Evolutionary conservation across 2,797 vertebrate genomes (phyloP).

Genomic region (Tenualosa thibaudeaui): DNA sequence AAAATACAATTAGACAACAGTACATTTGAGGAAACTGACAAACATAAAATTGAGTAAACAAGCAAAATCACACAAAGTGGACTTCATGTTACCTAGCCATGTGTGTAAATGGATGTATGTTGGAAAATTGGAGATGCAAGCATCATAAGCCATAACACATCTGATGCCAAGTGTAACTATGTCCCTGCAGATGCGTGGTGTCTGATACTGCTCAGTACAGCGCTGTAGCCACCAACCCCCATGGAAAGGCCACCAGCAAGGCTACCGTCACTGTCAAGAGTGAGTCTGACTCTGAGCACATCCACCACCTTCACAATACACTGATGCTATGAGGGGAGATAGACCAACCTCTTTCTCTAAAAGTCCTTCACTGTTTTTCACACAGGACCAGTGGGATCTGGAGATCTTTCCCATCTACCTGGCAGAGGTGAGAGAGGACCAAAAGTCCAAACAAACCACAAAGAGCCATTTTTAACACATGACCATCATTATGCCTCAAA

Average conservation of each 20-base stretch:
- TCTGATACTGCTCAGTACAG: constrained; percentile 92
- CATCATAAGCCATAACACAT: not conserved
- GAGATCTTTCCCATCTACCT: constrained; percentile 61
- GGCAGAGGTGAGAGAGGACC: constrained; percentile 55
- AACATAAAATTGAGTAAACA: not conserved
- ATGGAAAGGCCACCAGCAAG: constrained; percentile 84
- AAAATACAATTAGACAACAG: not conserved
- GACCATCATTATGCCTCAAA: too few species aligned
- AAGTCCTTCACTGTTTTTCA: not conserved
- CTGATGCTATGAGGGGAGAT: not conserved
- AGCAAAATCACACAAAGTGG: not conserved
- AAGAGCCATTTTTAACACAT: constrained; percentile 39
- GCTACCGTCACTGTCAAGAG: constrained; percentile 86
- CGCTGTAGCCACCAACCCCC: constrained; percentile 86
- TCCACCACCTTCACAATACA: not conserved
- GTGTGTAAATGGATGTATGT: too few species aligned
- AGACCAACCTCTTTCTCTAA: not conserved
- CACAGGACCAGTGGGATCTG: constrained; percentile 63
- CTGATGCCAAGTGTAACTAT: not conserved
- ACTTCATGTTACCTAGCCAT: not conserved
- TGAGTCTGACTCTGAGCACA: constrained; percentile 65
- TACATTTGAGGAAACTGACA: not conserved
- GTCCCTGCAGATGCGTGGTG: constrained; percentile 77
- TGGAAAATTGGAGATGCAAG: too few species aligned
- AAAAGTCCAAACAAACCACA: constrained; percentile 37